These are phyloP conservation scores for Venustoraphidia nigricollis DNA, from an alignment of 2,888 invertebrate genomes.

Conservation along the genomic window DNA sequence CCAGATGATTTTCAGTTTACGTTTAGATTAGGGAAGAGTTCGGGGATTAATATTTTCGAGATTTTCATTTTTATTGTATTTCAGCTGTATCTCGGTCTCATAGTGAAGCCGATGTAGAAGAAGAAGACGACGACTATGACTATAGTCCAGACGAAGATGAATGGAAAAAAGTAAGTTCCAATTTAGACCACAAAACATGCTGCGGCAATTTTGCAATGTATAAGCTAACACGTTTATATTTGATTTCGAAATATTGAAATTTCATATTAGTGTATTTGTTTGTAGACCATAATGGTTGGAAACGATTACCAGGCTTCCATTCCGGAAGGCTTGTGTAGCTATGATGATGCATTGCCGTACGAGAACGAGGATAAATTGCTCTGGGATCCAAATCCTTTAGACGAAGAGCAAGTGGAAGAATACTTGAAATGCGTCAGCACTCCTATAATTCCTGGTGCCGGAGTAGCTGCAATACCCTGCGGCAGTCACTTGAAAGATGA, in stretches of 20 bases:
- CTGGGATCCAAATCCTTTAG: conserved; percentile 76
- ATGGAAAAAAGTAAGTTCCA: conserved; percentile 53
- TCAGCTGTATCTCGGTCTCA: conserved; percentile 53
- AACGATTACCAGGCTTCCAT: conserved; percentile 86
- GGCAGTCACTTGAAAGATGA: conserved; percentile 73
- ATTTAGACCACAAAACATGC: background rate
- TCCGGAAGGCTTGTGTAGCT: conserved; percentile 80
- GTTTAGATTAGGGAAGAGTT: too few species aligned
- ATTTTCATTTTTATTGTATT: conserved; percentile 8
- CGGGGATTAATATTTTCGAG: background rate
- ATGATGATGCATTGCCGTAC: conserved; percentile 87
- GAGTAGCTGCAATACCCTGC: conserved; percentile 40
- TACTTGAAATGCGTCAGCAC: conserved; percentile 49
- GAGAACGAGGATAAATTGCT: conserved; percentile 90
- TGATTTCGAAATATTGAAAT: too few species aligned
- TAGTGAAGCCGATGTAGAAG: conserved; percentile 38
- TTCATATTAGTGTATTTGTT: background rate
- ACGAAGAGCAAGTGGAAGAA: conserved; percentile 58
- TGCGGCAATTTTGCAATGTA: background rate
- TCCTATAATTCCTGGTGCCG: conserved; percentile 22
- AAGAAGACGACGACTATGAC: conserved; percentile 68
- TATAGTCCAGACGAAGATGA: conserved; percentile 77
- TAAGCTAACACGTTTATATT: background rate
- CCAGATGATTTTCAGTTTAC: too few species aligned
- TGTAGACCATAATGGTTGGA: conserved; percentile 82